Evolutionary conservation across 2,797 vertebrate species (phyloP).

Genomic region (Prunella strophiata): DNA sequence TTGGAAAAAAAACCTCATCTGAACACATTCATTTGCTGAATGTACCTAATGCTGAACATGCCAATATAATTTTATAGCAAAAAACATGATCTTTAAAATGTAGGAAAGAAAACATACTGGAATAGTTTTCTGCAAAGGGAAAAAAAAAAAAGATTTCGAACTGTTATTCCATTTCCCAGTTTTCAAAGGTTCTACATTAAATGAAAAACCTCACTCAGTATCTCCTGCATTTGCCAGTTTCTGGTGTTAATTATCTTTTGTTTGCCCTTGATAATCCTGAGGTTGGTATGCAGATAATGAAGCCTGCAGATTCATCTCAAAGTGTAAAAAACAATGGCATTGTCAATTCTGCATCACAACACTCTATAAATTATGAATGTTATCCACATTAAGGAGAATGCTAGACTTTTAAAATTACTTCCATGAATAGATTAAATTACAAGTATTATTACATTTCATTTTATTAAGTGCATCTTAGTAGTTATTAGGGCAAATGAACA

Average conservation of each 20-base stretch:
- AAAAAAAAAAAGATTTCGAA: slow-evolving; percentile 47
- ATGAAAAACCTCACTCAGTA: slow-evolving; percentile 79
- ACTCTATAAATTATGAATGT: slow-evolving; percentile 98
- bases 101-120: slow-evolving; percentile 23
- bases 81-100: neutral
- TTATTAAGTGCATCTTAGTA: slow-evolving; percentile 96
- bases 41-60: neutral
- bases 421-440: slow-evolving; percentile 98
- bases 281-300: slow-evolving; percentile 90
- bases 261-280: slow-evolving; percentile 97
- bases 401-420: slow-evolving; percentile 97
- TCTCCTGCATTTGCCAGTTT: slow-evolving; percentile 82
- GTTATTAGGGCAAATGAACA: slow-evolving; percentile 91
- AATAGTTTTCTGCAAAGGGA: slow-evolving; percentile 17
- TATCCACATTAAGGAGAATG: slow-evolving; percentile 90
- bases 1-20: slow-evolving; percentile 28
- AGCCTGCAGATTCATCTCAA: slow-evolving; percentile 91
- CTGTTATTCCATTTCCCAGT: slow-evolving; percentile 69
- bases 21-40: neutral
- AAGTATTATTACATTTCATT: slow-evolving; percentile 98
- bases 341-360: slow-evolving; percentile 97
- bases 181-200: slow-evolving; percentile 81
- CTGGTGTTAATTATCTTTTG: slow-evolving; percentile 98
- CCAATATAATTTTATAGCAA: slow-evolving; percentile 33
- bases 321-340: slow-evolving; percentile 94